phyloP scores from a whole-genome alignment of 2,797 vertebrate genomes.

The Clarias platycephalus region DNA sequence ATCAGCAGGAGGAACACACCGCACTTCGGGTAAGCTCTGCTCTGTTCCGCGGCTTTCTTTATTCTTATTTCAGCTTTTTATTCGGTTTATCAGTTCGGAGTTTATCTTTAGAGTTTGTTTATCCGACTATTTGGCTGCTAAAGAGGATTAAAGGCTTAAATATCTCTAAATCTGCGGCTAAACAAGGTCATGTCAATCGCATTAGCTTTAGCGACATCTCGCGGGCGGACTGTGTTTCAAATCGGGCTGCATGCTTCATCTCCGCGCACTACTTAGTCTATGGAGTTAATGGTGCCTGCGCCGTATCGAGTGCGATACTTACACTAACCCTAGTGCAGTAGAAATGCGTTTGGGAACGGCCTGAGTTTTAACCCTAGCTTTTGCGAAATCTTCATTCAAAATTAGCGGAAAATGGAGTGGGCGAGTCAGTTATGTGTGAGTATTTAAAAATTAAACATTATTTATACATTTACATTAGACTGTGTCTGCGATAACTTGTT shows the following conservation, averaged over 20 bases:
- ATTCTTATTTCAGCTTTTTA: not conserved
- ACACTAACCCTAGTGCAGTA: too few species aligned
- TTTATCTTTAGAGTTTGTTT: not conserved
- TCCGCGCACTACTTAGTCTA: not conserved
- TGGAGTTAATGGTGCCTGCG: too few species aligned
- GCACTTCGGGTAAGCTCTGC: constrained; percentile 57
- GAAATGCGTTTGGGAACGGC: not conserved
- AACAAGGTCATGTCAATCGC: constrained; percentile 72
- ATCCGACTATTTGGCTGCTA: constrained; percentile 44
- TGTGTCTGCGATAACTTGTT: not conserved
- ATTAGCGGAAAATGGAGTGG: constrained; percentile 74
- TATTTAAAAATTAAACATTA: constrained; percentile 41
- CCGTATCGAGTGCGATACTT: not conserved
- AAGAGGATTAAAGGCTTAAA: constrained; percentile 75
- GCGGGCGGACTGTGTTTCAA: not conserved
- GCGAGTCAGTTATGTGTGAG: constrained; percentile 80
- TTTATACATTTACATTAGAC: too few species aligned
- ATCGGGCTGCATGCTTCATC: not conserved
- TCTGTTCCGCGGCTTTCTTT: not conserved
- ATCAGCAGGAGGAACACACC: constrained; percentile 60
- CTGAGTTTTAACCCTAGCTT: not conserved
- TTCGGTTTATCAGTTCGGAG: not conserved
- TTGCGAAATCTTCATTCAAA: constrained; percentile 58
- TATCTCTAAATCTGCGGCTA: constrained; percentile 65
- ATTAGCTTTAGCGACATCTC: constrained; percentile 55